Evolutionary conservation across 1,140 invertebrate genomes (phyloP).

Genomic region (Nasonia longicornis): DNA sequence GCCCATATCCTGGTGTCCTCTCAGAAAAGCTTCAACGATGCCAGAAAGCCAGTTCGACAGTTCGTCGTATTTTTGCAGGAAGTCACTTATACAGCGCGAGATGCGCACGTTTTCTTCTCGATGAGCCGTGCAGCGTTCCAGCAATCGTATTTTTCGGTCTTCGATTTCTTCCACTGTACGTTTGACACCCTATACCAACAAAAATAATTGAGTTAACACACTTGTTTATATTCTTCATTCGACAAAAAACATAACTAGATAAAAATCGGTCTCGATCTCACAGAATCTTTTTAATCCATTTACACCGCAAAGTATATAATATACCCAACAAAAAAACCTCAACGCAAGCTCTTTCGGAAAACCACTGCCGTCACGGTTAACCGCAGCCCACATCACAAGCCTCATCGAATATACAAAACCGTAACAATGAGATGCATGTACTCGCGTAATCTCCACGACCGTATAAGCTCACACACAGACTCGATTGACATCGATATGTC

Average conservation of each 20-base stretch:
- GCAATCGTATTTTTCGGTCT: conserved; percentile 77
- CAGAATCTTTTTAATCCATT: too few species aligned
- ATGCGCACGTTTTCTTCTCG: conserved; percentile 80
- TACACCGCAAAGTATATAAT: not conserved
- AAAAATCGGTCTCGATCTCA: too few species aligned
- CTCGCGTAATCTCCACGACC: not conserved
- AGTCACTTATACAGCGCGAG: conserved; percentile 76
- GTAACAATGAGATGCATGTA: not conserved
- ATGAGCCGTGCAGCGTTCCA: conserved; percentile 77
- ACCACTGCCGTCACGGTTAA: not conserved
- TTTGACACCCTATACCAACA: conserved; percentile 71
- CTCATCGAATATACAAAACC: not conserved
- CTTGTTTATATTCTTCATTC: too few species aligned
- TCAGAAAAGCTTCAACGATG: conserved; percentile 80
- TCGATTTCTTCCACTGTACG: conserved; percentile 80
- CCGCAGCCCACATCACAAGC: not conserved
- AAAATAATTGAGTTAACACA: not conserved
- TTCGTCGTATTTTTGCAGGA: conserved; percentile 79
- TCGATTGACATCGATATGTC: conserved; percentile 1
- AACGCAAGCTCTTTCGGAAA: not conserved
- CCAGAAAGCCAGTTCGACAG: conserved; percentile 79
- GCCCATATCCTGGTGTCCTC: conserved; percentile 82
- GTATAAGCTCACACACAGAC: not conserved
- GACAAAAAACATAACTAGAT: too few species aligned
- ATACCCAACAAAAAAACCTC: not conserved